A percentile compares a stretch with the other conserved stretches of the same genome.
Conservation (phyloP, 2,797 vertebrate species). For the Coilia nasus region DNA sequence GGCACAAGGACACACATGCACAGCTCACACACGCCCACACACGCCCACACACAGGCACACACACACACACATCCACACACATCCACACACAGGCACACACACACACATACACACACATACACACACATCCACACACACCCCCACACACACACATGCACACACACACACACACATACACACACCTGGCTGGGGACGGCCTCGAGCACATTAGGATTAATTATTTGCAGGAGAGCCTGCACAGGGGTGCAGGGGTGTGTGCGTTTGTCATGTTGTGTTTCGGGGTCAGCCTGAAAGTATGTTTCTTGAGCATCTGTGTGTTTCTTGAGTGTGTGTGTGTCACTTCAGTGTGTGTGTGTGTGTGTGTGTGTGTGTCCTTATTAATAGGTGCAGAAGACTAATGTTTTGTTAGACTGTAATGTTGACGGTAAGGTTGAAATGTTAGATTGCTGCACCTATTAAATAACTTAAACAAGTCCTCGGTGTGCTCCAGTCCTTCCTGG, state of each 20-base stretch:
- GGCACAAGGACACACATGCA: background rate
- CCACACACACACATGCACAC: background rate
- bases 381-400: too few species aligned
- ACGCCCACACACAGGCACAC: background rate
- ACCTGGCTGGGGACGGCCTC: background rate
- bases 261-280: background rate
- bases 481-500: too few species aligned
- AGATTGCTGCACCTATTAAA: too few species aligned
- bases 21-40: background rate
- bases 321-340: background rate
- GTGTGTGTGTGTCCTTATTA: constrained; percentile 15
- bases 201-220: background rate
- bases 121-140: background rate
- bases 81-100: background rate
- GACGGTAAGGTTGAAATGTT: too few species aligned
- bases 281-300: background rate
- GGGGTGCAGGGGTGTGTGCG: background rate
- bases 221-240: background rate
- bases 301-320: background rate
- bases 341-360: background rate
- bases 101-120: background rate
- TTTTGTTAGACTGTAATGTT: too few species aligned
- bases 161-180: background rate
- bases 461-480: too few species aligned
- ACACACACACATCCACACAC: background rate